Conservation (phyloP, 2,888 invertebrate species). For the Pammene fasciana region DNA sequence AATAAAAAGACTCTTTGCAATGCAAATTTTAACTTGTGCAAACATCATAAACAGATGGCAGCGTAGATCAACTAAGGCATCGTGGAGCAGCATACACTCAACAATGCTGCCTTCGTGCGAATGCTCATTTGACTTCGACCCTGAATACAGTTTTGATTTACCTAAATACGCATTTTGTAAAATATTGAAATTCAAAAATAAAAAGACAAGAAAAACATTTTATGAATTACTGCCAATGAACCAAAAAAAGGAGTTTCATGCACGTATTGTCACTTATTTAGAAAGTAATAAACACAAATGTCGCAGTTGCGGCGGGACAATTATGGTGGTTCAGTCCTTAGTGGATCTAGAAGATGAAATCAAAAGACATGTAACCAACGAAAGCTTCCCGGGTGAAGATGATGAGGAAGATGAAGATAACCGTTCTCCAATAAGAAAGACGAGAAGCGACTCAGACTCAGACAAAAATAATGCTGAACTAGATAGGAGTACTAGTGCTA, state of each 20-base stretch:
- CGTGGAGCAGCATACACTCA: constrained; percentile 1
- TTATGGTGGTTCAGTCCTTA: constrained; percentile 66
- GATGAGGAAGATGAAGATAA: background rate
- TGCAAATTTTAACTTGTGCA: constrained; percentile 82
- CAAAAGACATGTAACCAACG: background rate
- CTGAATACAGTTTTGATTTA: constrained; percentile 61
- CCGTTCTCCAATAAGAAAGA: background rate
- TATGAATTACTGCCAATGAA: constrained; percentile 81
- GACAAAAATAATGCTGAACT: background rate
- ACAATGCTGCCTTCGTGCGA: constrained; percentile 57
- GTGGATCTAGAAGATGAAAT: constrained; percentile 45
- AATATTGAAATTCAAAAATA: constrained; percentile 81
- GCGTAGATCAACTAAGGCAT: constrained; percentile 44
- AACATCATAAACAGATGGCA: constrained; percentile 55
- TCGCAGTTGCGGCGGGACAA: constrained; percentile 72
- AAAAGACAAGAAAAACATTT: constrained; percentile 76
- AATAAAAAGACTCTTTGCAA: constrained; percentile 80
- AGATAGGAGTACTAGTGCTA: background rate
- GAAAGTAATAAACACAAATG: constrained; percentile 80
- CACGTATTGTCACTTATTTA: constrained; percentile 76
- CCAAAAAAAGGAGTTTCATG: constrained; percentile 83
- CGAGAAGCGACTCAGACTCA: constrained; percentile 1
- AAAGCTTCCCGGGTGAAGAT: background rate
- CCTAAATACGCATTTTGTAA: constrained; percentile 84
- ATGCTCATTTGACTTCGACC: constrained; percentile 70